Evolutionary conservation across 2,797 vertebrate species (phyloP).

Genomic region (Poecile montanus): DNA sequence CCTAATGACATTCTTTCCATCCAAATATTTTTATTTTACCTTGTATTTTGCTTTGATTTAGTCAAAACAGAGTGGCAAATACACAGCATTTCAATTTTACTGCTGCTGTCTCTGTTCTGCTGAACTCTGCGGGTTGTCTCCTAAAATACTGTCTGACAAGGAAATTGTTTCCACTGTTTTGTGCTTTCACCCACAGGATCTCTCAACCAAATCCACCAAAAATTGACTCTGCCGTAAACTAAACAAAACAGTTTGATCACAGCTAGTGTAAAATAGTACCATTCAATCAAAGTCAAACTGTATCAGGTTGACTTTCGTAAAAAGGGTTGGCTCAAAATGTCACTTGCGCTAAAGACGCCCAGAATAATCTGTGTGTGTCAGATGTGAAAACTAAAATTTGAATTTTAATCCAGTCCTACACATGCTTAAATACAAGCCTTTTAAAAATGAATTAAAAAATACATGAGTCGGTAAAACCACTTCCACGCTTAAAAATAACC

Average conservation of each 20-base stretch:
- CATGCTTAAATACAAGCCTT: neutral
- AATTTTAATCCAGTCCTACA: neutral
- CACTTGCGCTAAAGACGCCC: neutral
- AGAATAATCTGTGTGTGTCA: neutral
- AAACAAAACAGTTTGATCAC: neutral
- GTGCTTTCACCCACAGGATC: neutral
- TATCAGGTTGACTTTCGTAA: neutral
- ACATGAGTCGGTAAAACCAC: neutral
- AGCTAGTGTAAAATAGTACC: neutral
- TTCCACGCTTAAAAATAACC: neutral
- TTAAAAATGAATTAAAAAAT: neutral
- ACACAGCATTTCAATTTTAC: neutral
- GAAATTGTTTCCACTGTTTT: constrained; percentile 39
- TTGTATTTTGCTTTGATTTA: neutral
- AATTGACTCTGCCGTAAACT: neutral
- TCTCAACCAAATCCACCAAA: constrained; percentile 6
- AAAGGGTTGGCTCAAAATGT: neutral
- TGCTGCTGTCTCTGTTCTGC: neutral
- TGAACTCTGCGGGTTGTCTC: constrained; percentile 17
- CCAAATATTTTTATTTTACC: neutral
- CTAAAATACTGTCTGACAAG: constrained; percentile 25
- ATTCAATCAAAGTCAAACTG: neutral
- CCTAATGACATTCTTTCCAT: neutral
- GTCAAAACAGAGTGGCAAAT: neutral
- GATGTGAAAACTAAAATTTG: neutral